A percentile compares a stretch with the other conserved stretches of the same genome.
These are phyloP conservation scores for Cactoblastis cactorum DNA, from an alignment of 2,888 invertebrate species.

Conservation along the genomic window DNA sequence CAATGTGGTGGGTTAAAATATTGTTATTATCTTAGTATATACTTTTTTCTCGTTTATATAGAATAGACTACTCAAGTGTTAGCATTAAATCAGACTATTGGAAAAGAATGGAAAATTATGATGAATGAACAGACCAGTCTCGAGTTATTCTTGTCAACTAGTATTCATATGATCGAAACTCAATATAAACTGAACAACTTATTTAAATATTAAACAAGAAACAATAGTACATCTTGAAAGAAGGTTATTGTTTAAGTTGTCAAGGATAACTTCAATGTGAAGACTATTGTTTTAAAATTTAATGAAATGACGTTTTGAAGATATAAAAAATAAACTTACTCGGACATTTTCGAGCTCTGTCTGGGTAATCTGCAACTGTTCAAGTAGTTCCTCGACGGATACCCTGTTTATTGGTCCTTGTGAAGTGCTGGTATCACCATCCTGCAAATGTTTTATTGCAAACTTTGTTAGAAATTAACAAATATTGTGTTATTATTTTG, in stretches of 20 bases:
- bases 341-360: constrained; percentile 92
- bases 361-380: constrained; percentile 91
- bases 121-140: constrained; percentile 3
- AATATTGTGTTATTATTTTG: no score
- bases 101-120: not conserved
- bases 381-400: constrained; percentile 89
- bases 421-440: constrained; percentile 47
- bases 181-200: not conserved
- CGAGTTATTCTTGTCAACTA: constrained; percentile 1
- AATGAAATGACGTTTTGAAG: constrained; percentile 10
- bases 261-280: constrained; percentile 30
- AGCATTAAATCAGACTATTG: not conserved
- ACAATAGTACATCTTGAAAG: not conserved
- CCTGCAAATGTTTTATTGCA: constrained; percentile 62
- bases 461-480: no score
- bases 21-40: constrained; percentile 19
- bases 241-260: constrained; percentile 10
- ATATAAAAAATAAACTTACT: constrained; percentile 76
- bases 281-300: constrained; percentile 17
- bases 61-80: not conserved
- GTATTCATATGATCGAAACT: not conserved
- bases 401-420: constrained; percentile 83
- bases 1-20: constrained; percentile 36
- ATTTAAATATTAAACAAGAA: not conserved
- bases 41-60: constrained; percentile 1